Conservation (phyloP, 2,113 vertebrate species). For the Silurus glanis region DNA sequence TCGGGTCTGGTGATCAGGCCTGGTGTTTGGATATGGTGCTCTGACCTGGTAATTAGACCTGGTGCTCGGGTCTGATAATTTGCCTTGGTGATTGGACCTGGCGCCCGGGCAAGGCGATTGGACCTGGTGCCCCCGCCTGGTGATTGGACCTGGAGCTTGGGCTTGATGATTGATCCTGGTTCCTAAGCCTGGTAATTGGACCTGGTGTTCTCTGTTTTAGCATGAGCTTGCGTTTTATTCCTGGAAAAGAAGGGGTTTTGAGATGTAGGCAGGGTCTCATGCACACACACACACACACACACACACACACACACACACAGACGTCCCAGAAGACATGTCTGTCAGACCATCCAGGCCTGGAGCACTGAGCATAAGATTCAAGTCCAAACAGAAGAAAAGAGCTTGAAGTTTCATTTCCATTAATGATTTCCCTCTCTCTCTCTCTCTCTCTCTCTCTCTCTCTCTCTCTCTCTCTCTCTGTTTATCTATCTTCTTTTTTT, state of each 20-base stretch:
- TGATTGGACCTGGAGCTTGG: too few species aligned
- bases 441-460: constrained; percentile 40
- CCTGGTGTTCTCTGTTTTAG: too few species aligned
- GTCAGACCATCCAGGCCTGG: constrained; percentile 49
- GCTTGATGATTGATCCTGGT: too few species aligned
- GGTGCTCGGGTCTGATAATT: too few species aligned
- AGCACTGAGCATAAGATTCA: constrained; percentile 70
- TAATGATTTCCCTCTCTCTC: constrained; percentile 37
- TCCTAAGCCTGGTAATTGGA: too few species aligned
- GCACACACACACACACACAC: constrained; percentile 47
- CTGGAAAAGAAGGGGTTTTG: constrained; percentile 6
- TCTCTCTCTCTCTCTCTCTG: not conserved
- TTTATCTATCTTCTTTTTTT: not conserved
- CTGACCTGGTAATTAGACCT: too few species aligned
- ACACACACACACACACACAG: constrained; percentile 56
- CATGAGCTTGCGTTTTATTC: too few species aligned
- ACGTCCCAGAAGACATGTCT: constrained; percentile 62
- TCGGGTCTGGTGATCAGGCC: too few species aligned
- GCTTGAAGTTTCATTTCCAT: constrained; percentile 33
- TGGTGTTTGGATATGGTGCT: too few species aligned
- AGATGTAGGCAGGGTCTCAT: not conserved
- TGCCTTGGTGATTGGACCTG: too few species aligned
- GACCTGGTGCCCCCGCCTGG: too few species aligned
- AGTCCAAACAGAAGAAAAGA: constrained; percentile 59
- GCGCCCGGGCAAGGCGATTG: too few species aligned